Conservation (phyloP, 2,888 invertebrate species). For the Scaptomyza reducta region DNA sequence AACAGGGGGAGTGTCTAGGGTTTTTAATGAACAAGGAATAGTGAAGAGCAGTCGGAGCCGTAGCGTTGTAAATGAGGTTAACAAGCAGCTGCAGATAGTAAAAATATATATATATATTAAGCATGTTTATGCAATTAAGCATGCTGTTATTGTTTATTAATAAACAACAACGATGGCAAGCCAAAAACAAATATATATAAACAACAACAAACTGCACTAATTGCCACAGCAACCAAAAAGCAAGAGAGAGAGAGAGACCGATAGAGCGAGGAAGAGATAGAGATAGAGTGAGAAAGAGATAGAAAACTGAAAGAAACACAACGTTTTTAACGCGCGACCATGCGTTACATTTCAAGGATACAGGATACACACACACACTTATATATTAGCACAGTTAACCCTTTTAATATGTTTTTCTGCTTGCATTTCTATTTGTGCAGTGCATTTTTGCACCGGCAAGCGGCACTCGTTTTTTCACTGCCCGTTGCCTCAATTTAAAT, state of each 20-base stretch:
- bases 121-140: constrained; percentile 63
- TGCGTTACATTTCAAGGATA: constrained; percentile 69
- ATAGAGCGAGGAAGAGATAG: too few relatives aligned
- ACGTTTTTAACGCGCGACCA: constrained; percentile 38
- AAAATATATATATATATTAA: constrained; percentile 26
- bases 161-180: constrained; percentile 70
- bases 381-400: constrained; percentile 56
- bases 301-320: constrained; percentile 9
- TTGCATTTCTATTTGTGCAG: constrained; percentile 73
- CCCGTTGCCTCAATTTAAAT: constrained; percentile 77
- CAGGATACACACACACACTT: constrained; percentile 26
- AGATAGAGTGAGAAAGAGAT: constrained; percentile 5
- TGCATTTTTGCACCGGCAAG: constrained; percentile 65
- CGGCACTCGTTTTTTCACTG: constrained; percentile 58
- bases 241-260: background rate
- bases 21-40: background rate
- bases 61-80: constrained; percentile 40
- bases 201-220: constrained; percentile 39
- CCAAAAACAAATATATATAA: constrained; percentile 25
- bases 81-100: constrained; percentile 49
- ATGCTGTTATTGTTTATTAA: constrained; percentile 76
- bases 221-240: constrained; percentile 65
- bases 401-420: constrained; percentile 30
- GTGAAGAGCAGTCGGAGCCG: background rate
- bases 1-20: background rate